Conservation (phyloP, 2,888 invertebrate species). For the Agonopterix subpropinquella region DNA sequence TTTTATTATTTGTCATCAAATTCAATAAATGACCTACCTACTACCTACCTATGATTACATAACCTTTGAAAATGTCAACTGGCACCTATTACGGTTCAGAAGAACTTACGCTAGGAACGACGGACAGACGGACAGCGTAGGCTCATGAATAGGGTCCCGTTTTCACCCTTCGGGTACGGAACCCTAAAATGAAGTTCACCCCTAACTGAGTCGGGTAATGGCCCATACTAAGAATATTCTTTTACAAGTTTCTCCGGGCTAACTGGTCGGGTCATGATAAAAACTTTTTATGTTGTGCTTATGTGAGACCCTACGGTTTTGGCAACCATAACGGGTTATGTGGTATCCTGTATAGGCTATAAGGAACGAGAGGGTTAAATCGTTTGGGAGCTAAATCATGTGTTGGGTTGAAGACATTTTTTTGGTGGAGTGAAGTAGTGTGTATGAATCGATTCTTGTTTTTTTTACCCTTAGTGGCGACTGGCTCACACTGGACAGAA, state of each 20-base stretch:
- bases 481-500: no score
- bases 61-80: no score
- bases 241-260: conserved; percentile 46
- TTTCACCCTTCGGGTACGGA: neutral
- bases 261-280: conserved; percentile 56
- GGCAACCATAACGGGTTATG: conserved; percentile 44
- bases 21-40: no score
- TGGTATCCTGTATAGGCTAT: conserved; percentile 17
- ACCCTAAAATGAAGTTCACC: conserved; percentile 26
- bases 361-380: conserved; percentile 7
- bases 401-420: no score
- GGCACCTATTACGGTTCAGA: no score
- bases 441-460: no score
- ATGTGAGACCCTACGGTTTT: conserved; percentile 44
- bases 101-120: no score
- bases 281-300: conserved; percentile 69
- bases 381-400: neutral
- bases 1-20: neutral
- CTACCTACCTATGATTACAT: no score
- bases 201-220: conserved; percentile 46
- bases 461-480: no score
- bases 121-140: no score
- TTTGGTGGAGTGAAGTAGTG: no score
- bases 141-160: no score
- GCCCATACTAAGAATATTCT: conserved; percentile 55